phyloP scores from a whole-genome alignment of 2,888 invertebrate genomes.

The Cerceris ruficornis region DNA sequence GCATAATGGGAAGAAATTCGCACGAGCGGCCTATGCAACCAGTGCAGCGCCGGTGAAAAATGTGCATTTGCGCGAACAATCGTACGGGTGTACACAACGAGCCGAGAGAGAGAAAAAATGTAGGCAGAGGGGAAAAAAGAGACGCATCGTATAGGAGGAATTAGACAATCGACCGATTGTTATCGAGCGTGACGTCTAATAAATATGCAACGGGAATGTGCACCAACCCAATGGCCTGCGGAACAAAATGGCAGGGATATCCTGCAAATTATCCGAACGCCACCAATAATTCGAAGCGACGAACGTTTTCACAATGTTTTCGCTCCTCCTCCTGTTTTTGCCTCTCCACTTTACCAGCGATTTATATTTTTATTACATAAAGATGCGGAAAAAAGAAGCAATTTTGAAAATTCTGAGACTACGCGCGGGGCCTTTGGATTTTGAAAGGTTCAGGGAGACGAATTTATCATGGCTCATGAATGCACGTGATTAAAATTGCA shows the following conservation, averaged over 20 bases:
- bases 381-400: no score
- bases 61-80: slow-evolving; percentile 42
- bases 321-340: neutral
- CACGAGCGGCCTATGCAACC: slow-evolving; percentile 26
- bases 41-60: slow-evolving; percentile 1
- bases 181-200: slow-evolving; percentile 72
- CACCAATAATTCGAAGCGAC: slow-evolving; percentile 25
- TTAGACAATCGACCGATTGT: slow-evolving; percentile 73
- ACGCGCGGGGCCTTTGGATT: no score
- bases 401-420: no score
- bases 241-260: slow-evolving; percentile 51
- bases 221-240: slow-evolving; percentile 22
- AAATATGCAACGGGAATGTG: slow-evolving; percentile 70
- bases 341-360: no score
- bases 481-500: no score
- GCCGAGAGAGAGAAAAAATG: no score
- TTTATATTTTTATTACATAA: no score
- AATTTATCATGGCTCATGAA: no score
- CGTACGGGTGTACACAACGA: neutral
- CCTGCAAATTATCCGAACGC: slow-evolving; percentile 64
- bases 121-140: slow-evolving; percentile 22
- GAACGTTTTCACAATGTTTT: slow-evolving; percentile 42
- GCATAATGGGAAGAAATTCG: slow-evolving; percentile 47
- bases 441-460: no score
- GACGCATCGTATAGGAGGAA: slow-evolving; percentile 47